Evolutionary conservation across 2,888 invertebrate genomes (phyloP).

Genomic region (Branchellion lobata): DNA sequence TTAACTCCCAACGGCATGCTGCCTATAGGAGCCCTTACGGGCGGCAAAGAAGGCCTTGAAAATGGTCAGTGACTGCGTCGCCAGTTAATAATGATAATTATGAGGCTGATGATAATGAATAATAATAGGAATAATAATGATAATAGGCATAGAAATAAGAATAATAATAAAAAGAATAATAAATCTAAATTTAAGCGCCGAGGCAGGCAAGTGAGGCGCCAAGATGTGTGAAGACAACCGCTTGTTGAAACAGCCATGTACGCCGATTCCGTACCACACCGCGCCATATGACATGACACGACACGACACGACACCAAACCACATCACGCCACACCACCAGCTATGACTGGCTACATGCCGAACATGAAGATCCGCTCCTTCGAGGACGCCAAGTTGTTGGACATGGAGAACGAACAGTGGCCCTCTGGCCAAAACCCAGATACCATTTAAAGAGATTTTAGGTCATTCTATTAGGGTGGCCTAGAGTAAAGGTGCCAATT

Average conservation of each 20-base stretch:
- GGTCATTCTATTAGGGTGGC: too few relatives aligned
- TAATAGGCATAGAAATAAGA: too few relatives aligned
- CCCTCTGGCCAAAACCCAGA: conserved; percentile 38
- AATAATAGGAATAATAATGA: too few relatives aligned
- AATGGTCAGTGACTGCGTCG: conserved; percentile 23
- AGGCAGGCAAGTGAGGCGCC: too few relatives aligned
- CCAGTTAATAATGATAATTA: too few relatives aligned
- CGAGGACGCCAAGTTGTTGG: conserved; percentile 41
- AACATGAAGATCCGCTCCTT: conserved; percentile 45
- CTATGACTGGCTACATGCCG: conserved; percentile 44
- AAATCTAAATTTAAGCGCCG: too few relatives aligned
- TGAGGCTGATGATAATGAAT: background rate
- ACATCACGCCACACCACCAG: conserved; percentile 8
- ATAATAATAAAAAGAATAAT: too few relatives aligned
- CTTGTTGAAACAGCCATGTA: too few relatives aligned
- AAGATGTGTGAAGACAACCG: too few relatives aligned
- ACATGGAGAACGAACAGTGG: conserved; percentile 38
- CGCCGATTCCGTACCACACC: too few relatives aligned
- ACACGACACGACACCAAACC: background rate
- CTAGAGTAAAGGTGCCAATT: too few relatives aligned
- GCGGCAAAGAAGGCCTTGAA: conserved; percentile 44
- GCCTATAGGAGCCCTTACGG: conserved; percentile 43
- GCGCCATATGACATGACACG: too few relatives aligned
- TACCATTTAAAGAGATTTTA: background rate
- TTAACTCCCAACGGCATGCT: conserved; percentile 45